Conservation (phyloP, 2,888 invertebrate species). For the Eubasilissa splendida region DNA sequence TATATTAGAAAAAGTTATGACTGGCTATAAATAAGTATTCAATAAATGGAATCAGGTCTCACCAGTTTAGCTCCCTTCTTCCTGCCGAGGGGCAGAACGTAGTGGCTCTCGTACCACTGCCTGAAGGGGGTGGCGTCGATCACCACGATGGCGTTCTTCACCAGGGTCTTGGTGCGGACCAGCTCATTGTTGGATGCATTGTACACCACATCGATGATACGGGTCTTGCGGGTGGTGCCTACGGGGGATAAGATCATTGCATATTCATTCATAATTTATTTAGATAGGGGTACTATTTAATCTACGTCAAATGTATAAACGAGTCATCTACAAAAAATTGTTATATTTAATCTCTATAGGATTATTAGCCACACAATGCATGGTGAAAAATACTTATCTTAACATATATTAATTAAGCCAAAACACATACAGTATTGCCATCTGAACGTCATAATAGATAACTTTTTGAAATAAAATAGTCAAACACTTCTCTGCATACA, state of each 20-base stretch:
- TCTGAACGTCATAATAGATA: too few species aligned
- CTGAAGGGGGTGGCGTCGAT: conserved; percentile 99
- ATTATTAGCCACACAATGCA: too few species aligned
- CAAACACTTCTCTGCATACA: too few species aligned
- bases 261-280: conserved; percentile 57
- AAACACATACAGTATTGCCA: too few species aligned
- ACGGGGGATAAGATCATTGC: neutral
- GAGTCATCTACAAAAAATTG: too few species aligned
- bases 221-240: conserved; percentile 94
- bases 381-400: too few species aligned
- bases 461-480: too few species aligned
- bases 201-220: conserved; percentile 99
- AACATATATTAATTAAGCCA: too few species aligned
- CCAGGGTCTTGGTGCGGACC: conserved; percentile 99
- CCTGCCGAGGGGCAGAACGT: conserved; percentile 94
- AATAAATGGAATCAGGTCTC: conserved; percentile 62
- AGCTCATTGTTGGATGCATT: conserved; percentile 99
- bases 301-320: too few species aligned
- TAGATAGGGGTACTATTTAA: too few species aligned
- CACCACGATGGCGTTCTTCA: conserved; percentile 97
- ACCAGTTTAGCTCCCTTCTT: conserved; percentile 97
- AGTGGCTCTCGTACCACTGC: conserved; percentile 99
- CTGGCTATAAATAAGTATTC: neutral
- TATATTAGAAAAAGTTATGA: too few species aligned
- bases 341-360: too few species aligned